Percentiles rank a stretch among this genome's conserved stretches.
Conservation (phyloP, 2,113 vertebrate genomes). For the Rattus rattus region DNA sequence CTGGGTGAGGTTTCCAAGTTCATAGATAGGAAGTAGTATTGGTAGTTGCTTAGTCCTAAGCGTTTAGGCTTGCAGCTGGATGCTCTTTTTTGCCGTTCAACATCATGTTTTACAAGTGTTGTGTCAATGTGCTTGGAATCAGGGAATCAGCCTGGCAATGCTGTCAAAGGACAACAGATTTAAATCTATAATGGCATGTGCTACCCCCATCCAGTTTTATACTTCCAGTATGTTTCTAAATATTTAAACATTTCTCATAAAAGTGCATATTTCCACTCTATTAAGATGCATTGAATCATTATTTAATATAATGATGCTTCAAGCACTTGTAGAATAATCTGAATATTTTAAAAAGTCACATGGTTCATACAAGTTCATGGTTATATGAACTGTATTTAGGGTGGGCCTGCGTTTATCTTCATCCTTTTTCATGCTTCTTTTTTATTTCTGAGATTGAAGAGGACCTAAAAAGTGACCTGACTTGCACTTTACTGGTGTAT, state of each 20-base stretch:
- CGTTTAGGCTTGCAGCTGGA: neutral
- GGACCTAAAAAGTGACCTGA: constrained; percentile 85
- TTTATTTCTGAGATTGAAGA: constrained; percentile 84
- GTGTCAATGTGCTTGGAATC: neutral
- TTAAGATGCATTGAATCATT: neutral
- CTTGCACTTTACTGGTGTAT: constrained; percentile 87
- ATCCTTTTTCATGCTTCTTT: constrained; percentile 74
- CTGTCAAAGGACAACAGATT: neutral
- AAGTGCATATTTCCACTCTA: neutral
- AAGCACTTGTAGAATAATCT: constrained; percentile 74
- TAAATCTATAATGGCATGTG: neutral
- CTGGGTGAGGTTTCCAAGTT: neutral
- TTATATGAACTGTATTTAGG: constrained; percentile 77
- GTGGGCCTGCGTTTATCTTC: constrained; percentile 76
- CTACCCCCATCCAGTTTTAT: neutral
- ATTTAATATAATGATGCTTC: constrained; percentile 58
- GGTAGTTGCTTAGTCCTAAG: neutral
- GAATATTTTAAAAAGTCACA: constrained; percentile 70
- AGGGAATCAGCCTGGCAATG: neutral
- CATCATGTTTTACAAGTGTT: neutral
- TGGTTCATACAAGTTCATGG: constrained; percentile 57
- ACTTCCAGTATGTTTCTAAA: neutral
- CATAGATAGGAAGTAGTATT: neutral
- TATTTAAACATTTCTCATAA: neutral
- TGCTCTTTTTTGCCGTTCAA: neutral